Percentiles rank a stretch among this genome's conserved stretches.
phyloP scores from a whole-genome alignment of 2,888 invertebrate species.

The Tinea semifulvella region DNA sequence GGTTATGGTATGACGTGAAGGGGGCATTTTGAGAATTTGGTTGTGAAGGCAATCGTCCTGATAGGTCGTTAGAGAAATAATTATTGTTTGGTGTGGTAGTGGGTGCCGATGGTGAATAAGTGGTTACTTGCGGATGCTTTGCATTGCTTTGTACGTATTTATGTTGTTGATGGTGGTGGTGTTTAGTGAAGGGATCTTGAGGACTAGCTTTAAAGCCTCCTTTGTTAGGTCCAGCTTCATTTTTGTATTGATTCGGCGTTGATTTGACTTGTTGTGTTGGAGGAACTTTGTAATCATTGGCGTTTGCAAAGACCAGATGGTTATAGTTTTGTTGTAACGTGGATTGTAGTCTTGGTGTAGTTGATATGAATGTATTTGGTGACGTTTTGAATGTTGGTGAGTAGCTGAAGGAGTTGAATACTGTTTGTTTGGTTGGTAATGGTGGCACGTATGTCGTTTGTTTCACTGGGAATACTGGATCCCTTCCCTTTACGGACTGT shows the following conservation, averaged over 20 bases:
- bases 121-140: conserved; percentile 29
- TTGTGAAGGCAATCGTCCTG: conserved; percentile 26
- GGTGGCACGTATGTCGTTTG: conserved; percentile 50
- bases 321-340: conserved; percentile 28
- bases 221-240: conserved; percentile 45
- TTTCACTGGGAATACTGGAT: conserved; percentile 46
- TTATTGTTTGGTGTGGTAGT: conserved; percentile 38
- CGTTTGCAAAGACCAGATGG: conserved; percentile 40
- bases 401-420: conserved; percentile 50
- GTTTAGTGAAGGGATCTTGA: conserved; percentile 51
- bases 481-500: conserved; percentile 60
- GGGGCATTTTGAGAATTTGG: conserved; percentile 36
- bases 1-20: conserved; percentile 28
- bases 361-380: conserved; percentile 32
- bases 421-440: conserved; percentile 47
- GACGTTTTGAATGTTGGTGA: conserved; percentile 46
- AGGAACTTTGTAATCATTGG: conserved; percentile 47
- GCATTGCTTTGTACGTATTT: conserved; percentile 26
- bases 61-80: conserved; percentile 27
- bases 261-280: conserved; percentile 57
- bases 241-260: conserved; percentile 24
- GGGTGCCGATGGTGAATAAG: conserved; percentile 44
- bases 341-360: conserved; percentile 43
- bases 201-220: conserved; percentile 52
- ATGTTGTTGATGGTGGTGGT: conserved; percentile 32